Evolutionary conservation across 2,113 vertebrate genomes (phyloP).

Genomic region (Chascanopsetta lugubris): DNA sequence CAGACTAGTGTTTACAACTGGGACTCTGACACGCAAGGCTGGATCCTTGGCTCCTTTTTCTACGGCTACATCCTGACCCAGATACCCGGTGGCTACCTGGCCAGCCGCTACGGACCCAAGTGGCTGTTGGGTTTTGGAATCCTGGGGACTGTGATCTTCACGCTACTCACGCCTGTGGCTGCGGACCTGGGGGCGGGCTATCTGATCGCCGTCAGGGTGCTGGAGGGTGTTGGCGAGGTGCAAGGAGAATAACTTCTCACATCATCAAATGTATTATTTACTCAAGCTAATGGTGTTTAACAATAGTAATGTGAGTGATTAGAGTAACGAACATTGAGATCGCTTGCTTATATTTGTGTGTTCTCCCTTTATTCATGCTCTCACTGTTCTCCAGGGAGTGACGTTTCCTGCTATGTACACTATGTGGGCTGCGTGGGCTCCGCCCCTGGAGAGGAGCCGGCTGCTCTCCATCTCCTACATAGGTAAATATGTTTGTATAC

Average conservation of each 20-base stretch:
- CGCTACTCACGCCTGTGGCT: slow-evolving; percentile 90
- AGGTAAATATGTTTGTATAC: no score
- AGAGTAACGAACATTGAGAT: not conserved
- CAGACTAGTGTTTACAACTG: slow-evolving; percentile 91
- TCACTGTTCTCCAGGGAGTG: slow-evolving; percentile 85
- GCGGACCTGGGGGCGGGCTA: slow-evolving; percentile 88
- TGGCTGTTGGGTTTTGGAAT: slow-evolving; percentile 90
- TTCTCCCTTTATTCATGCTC: not conserved
- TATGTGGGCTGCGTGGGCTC: slow-evolving; percentile 98
- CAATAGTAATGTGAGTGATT: not conserved
- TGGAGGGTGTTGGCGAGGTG: slow-evolving; percentile 97
- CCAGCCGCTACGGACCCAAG: slow-evolving; percentile 89
- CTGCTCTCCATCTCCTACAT: slow-evolving; percentile 95
- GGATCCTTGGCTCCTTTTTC: slow-evolving; percentile 98
- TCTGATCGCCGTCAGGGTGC: slow-evolving; percentile 88
- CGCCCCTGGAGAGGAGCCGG: slow-evolving; percentile 94
- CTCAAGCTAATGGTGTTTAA: not conserved
- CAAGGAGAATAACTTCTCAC: not conserved
- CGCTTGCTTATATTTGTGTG: not conserved
- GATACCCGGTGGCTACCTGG: slow-evolving; percentile 93
- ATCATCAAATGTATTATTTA: not conserved
- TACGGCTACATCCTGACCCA: slow-evolving; percentile 98
- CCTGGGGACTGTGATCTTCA: slow-evolving; percentile 88
- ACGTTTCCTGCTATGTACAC: slow-evolving; percentile 97
- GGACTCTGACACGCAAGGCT: slow-evolving; percentile 94